phyloP scores from a whole-genome alignment of 53 echinoderm and acorn worm species.

The Hippasteria phrygiana region DNA sequence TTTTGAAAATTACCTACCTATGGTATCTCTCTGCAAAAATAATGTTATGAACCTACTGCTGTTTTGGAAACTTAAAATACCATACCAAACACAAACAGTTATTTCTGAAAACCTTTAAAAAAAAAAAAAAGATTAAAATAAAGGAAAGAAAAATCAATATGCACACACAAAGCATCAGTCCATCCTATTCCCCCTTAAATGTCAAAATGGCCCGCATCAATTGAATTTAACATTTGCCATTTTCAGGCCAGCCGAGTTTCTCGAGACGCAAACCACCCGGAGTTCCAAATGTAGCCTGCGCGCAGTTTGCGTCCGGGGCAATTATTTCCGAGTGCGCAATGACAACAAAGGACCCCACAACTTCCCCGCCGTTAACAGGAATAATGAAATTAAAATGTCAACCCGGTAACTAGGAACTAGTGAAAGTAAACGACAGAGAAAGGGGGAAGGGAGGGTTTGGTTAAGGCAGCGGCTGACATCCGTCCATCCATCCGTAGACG shows the following conservation, averaged over 20 bases:
- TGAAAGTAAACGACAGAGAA: background rate
- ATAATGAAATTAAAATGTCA: slow-evolving; percentile 68
- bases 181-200: slow-evolving; percentile 30
- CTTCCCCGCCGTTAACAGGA: slow-evolving; percentile 57
- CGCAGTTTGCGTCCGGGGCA: slow-evolving; percentile 30
- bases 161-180: background rate
- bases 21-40: too few relatives aligned
- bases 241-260: slow-evolving; percentile 39
- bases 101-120: background rate
- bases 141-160: slow-evolving; percentile 7
- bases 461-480: background rate
- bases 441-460: background rate
- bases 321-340: slow-evolving; percentile 45
- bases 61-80: background rate
- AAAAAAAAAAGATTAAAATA: too few relatives aligned
- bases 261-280: background rate
- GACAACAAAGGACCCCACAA: slow-evolving; percentile 57
- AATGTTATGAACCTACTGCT: background rate
- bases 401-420: background rate
- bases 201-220: slow-evolving; percentile 40
- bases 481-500: slow-evolving; percentile 7
- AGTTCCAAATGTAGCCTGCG: background rate
- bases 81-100: background rate
- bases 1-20: too few relatives aligned
- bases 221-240: slow-evolving; percentile 53